Percentiles rank a stretch among this genome's conserved stretches.
phyloP scores from a whole-genome alignment of 2,797 vertebrate species.

The Danionella dracula region DNA sequence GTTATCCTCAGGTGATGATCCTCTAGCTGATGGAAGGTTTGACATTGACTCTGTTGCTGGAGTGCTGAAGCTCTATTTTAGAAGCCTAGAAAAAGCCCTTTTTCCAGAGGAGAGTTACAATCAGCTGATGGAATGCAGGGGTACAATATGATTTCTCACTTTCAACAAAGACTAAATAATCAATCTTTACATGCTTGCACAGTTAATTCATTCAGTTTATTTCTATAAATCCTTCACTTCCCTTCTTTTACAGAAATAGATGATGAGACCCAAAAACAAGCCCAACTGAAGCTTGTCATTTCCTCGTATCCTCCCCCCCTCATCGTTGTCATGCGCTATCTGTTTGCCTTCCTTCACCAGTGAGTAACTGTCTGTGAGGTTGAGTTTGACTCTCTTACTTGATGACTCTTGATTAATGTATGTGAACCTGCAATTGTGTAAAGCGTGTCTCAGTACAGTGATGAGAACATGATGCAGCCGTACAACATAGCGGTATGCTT shows the following conservation, averaged over 20 bases:
- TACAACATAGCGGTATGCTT: conserved; percentile 90
- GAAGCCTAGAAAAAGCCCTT: conserved; percentile 75
- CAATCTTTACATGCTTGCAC: too few relatives aligned
- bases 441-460: conserved; percentile 86
- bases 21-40: conserved; percentile 62
- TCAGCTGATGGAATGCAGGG: conserved; percentile 69
- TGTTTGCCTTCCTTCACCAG: conserved; percentile 89
- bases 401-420: background rate
- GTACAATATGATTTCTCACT: conserved; percentile 52
- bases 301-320: conserved; percentile 60
- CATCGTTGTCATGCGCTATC: conserved; percentile 80
- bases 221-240: background rate
- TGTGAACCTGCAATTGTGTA: conserved; percentile 14
- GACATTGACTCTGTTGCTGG: conserved; percentile 84
- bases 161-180: too few relatives aligned
- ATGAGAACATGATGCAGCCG: conserved; percentile 93
- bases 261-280: conserved; percentile 63
- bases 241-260: conserved; percentile 69
- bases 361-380: conserved; percentile 61
- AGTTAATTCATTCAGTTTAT: too few relatives aligned
- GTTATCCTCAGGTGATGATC: conserved; percentile 77
- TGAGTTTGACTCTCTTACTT: background rate
- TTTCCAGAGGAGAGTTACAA: conserved; percentile 72
- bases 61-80: conserved; percentile 84
- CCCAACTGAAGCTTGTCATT: conserved; percentile 67